Evolutionary conservation across 2,888 invertebrate species (phyloP).

Genomic region (Drosophila helvetica): DNA sequence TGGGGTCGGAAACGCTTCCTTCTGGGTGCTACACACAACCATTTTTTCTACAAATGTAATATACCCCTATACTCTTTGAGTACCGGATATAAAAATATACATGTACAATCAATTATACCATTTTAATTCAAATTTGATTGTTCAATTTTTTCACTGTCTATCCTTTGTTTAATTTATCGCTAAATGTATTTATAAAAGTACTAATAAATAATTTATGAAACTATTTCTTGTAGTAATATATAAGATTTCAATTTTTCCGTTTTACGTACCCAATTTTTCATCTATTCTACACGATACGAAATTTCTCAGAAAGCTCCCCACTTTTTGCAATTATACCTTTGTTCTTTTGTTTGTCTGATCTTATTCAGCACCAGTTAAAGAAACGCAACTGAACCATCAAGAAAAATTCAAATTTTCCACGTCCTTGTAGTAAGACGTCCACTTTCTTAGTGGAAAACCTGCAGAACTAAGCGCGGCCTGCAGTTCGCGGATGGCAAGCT

Average conservation of each 20-base stretch:
- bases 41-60: no score
- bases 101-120: constrained; percentile 45
- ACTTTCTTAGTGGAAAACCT: no score
- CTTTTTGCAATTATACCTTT: background rate
- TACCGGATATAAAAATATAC: no score
- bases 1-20: no score
- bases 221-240: constrained; percentile 50
- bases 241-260: background rate
- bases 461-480: no score
- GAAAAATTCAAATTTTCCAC: background rate
- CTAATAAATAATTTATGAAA: constrained; percentile 68
- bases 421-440: no score
- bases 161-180: constrained; percentile 62
- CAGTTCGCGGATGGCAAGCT: no score
- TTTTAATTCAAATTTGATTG: constrained; percentile 68
- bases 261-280: constrained; percentile 1
- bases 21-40: no score
- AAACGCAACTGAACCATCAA: background rate
- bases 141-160: constrained; percentile 70
- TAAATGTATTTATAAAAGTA: constrained; percentile 63
- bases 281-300: constrained; percentile 21
- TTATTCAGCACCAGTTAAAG: background rate
- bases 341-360: background rate
- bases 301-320: background rate
- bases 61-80: no score